Conservation (phyloP, 1,140 invertebrate genomes). For the Lycorma delicatula region DNA sequence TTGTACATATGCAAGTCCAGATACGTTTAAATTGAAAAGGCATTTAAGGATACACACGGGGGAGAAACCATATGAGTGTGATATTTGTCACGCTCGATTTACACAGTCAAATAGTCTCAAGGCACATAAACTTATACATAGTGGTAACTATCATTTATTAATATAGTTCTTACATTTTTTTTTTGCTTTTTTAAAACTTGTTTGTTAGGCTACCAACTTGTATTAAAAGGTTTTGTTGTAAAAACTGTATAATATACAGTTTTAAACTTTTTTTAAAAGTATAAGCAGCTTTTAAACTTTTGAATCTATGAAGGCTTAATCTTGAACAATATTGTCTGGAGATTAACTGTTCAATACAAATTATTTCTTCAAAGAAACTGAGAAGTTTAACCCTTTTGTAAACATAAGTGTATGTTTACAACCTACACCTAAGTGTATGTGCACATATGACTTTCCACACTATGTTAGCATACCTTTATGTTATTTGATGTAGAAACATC, state of each 20-base stretch:
- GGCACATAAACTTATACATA: conserved; percentile 90
- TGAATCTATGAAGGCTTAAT: no score
- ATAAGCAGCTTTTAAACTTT: no score
- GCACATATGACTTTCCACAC: no score
- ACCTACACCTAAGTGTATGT: no score
- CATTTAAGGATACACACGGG: conserved; percentile 94
- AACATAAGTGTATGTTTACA: no score
- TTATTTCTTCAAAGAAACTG: no score
- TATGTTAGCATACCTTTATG: no score
- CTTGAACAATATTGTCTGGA: no score
- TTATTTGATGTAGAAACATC: no score
- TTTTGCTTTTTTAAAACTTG: conserved; percentile 2
- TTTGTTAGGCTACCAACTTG: neutral
- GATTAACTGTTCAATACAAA: no score
- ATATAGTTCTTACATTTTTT: conserved; percentile 11
- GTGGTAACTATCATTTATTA: conserved; percentile 49
- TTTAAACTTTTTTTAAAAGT: no score
- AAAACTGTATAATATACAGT: neutral
- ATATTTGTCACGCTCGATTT: conserved; percentile 83
- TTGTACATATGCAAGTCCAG: conserved; percentile 95
- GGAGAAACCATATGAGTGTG: conserved; percentile 90
- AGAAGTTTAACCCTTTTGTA: no score
- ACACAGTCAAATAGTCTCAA: conserved; percentile 95
- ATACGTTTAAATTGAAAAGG: conserved; percentile 94
- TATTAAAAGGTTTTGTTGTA: neutral